Evolutionary conservation across 2,113 vertebrate species (phyloP).

Genomic region (Chroicocephalus ridibundus): DNA sequence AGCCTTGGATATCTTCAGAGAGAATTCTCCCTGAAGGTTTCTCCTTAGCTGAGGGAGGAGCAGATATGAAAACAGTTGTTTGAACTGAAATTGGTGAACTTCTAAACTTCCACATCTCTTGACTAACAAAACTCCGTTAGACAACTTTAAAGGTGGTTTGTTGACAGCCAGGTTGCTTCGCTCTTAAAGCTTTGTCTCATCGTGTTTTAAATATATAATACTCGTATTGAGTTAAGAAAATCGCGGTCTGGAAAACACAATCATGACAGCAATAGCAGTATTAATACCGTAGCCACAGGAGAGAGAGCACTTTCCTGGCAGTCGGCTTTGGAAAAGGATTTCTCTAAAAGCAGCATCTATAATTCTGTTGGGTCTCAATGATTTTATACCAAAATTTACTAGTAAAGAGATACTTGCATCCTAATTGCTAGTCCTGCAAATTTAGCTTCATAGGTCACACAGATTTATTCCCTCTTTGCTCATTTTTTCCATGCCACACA

Average conservation of each 20-base stretch:
- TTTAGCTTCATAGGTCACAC: background rate
- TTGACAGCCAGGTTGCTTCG: background rate
- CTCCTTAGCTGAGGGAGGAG: background rate
- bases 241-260: background rate
- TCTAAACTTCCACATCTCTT: background rate
- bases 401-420: background rate
- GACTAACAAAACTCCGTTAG: background rate
- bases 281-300: background rate
- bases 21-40: background rate
- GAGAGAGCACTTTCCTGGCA: background rate
- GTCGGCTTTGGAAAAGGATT: background rate
- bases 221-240: background rate
- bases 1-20: background rate
- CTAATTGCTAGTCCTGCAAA: conserved; percentile 27
- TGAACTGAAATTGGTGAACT: background rate
- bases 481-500: background rate
- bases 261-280: background rate
- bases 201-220: background rate
- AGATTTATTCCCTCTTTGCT: conserved; percentile 19
- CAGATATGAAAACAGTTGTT: background rate
- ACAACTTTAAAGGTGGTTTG: background rate
- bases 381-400: conserved; percentile 7
- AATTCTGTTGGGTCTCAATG: background rate
- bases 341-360: background rate
- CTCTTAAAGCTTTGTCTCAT: background rate